phyloP scores from a whole-genome alignment of 2,888 invertebrate genomes.

The Tipula vernalis region DNA sequence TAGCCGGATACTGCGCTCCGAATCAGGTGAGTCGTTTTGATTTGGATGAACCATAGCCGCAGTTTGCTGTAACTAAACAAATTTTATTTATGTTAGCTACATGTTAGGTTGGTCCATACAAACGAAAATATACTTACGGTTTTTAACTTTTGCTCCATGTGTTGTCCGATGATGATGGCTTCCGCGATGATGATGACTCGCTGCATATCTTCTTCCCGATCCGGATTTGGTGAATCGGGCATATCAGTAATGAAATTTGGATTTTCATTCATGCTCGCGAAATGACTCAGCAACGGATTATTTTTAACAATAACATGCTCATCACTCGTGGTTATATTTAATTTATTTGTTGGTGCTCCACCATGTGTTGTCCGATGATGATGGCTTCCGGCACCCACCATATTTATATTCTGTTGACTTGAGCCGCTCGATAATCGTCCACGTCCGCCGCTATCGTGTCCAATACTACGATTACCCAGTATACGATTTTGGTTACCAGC shows the following conservation, averaged over 20 bases:
- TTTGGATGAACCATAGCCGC: constrained; percentile 60
- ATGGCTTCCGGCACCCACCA: constrained; percentile 17
- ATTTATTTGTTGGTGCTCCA: constrained; percentile 10
- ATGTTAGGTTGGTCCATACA: neutral
- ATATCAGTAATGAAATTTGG: constrained; percentile 42
- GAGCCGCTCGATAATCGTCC: neutral
- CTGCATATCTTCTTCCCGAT: constrained; percentile 34
- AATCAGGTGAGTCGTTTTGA: constrained; percentile 20
- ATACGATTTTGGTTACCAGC: neutral
- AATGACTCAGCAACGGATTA: constrained; percentile 60
- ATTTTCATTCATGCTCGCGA: constrained; percentile 40
- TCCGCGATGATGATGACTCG: neutral
- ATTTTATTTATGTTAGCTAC: neutral
- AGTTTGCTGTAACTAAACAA: constrained; percentile 44
- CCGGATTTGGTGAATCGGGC: constrained; percentile 51
- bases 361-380: constrained; percentile 23
- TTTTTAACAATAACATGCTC: constrained; percentile 64
- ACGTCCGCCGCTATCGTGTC: neutral
- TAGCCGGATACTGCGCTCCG: constrained; percentile 11
- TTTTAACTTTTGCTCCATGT: constrained; percentile 28
- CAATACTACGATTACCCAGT: neutral
- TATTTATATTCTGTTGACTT: neutral
- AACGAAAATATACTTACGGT: constrained; percentile 25
- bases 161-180: constrained; percentile 21
- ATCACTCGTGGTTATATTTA: constrained; percentile 29